These are phyloP conservation scores for Bimastos eiseni DNA, from an alignment of 2,888 invertebrate genomes.

Conservation along the genomic window DNA sequence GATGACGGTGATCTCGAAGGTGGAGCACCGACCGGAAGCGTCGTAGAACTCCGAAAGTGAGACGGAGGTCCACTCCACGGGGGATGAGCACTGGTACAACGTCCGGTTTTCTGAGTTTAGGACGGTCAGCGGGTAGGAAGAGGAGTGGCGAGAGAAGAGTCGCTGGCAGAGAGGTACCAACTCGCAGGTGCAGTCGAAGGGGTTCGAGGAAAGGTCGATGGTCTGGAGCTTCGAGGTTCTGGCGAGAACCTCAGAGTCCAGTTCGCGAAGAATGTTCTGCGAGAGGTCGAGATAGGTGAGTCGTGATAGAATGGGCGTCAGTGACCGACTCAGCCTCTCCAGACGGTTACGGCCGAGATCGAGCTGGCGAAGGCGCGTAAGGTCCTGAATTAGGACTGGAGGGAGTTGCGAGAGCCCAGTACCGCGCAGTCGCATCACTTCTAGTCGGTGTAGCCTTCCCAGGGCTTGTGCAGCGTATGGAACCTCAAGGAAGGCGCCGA, in stretches of 20 bases:
- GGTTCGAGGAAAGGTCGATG: conserved; percentile 37
- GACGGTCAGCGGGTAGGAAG: conserved; percentile 34
- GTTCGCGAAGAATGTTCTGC: conserved; percentile 19
- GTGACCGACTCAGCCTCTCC: neutral
- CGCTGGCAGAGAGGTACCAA: conserved; percentile 47
- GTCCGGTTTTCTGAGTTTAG: conserved; percentile 41
- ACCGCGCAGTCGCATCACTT: conserved; percentile 49
- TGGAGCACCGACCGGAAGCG: conserved; percentile 34
- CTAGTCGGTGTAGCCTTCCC: conserved; percentile 45
- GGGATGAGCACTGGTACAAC: conserved; percentile 49
- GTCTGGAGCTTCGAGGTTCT: neutral
- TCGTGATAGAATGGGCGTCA: neutral
- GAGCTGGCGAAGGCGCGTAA: conserved; percentile 42
- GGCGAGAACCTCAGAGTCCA: conserved; percentile 19
- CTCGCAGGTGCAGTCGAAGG: conserved; percentile 53
- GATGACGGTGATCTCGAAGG: conserved; percentile 38
- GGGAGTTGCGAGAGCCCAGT: conserved; percentile 30
- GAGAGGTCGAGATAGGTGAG: conserved; percentile 32
- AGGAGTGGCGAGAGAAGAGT: conserved; percentile 29
- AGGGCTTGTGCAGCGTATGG: conserved; percentile 39
- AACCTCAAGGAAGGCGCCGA: conserved; percentile 40
- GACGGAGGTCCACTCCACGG: conserved; percentile 46
- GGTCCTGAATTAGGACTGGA: conserved; percentile 30
- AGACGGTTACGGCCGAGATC: conserved; percentile 34
- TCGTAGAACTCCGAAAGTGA: conserved; percentile 49